Evolutionary conservation across 2,797 vertebrate genomes (phyloP), one percentile per base, ranked within the genome.

Genomic region (Apogon hyalosoma): DNA sequence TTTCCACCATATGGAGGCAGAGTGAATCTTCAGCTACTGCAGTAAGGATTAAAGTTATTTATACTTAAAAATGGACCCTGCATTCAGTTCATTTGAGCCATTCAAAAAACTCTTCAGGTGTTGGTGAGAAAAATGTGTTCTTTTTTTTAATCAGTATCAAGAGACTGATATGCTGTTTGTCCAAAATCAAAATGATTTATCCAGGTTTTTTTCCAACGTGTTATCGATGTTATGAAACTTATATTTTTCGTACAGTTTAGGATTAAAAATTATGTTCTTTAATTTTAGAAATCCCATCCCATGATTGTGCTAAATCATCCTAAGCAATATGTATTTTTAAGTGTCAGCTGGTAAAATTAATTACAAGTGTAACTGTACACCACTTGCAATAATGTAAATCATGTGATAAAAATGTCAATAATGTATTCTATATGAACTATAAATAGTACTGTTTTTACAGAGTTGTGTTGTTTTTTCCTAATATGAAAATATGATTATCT

Each of bases 321-420:
- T 60, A 78, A 92, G 89, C 85, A 90, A 91, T 86, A 92, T 84
- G 75, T 88, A 79, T 82, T 88, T 87, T 85, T 82, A 83, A 82
- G 60, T 88, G 64, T 90, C 75, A 77, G 60, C 52, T 77, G 67
- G 62, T 90, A 69, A 80, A 82, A 82, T 69, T 45, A 55, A 79
- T 81, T 69, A 91, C 53, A 83, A 81, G 76, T 84, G 78, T 89
- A 83, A 87, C 61, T 90, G 85, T 87, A 77, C 81, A 88, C 89
- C 75, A 80, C 83, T 79, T 90, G 89, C 90, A 93, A 92, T 93
- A 93, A 92, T 92, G 83, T 92, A 90, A 86, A 88, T 85, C 67
- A 84, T 73, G 87, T 84, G 83, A 88, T 82, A 67, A 69, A 83
- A 81, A 79, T 86, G 78, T 85, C 71, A 24, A 84, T 86, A 84